These are phyloP conservation scores for Hydrozoanthus tunicans DNA, from an alignment of 64 coral and sea anemone species.

Conservation along the genomic window DNA sequence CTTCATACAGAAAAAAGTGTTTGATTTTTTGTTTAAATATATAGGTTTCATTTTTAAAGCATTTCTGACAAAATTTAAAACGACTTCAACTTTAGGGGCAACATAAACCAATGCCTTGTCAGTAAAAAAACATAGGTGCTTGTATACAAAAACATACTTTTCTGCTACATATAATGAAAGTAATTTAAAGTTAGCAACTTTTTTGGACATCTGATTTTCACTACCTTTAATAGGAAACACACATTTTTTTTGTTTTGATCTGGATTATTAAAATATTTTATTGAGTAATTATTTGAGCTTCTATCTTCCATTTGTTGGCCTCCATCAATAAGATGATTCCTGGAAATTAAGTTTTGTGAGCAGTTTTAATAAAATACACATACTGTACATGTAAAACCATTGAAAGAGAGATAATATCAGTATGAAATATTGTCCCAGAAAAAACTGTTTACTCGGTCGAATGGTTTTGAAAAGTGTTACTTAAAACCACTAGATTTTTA, in stretches of 20 bases:
- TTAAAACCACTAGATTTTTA: slow-evolving; percentile 2
- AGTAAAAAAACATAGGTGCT: neutral
- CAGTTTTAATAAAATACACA: no score
- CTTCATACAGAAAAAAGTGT: neutral
- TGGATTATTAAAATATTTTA: no score
- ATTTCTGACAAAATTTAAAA: slow-evolving; percentile 15
- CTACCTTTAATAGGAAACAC: neutral
- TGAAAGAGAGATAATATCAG: neutral
- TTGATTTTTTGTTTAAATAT: neutral
- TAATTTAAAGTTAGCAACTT: neutral
- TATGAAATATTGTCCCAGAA: neutral
- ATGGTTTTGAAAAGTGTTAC: neutral
- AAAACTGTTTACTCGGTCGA: neutral
- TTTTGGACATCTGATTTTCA: neutral
- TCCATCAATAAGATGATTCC: neutral
- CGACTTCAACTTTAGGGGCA: neutral
- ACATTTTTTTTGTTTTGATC: neutral
- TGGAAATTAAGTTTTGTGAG: neutral
- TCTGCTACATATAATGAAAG: neutral
- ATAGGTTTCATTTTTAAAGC: neutral
- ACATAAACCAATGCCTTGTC: neutral
- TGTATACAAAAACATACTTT: neutral
- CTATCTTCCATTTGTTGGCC: neutral
- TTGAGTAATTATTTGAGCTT: no score
- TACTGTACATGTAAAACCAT: no score